Percentiles rank a stretch among this genome's conserved stretches.
phyloP scores from a whole-genome alignment of 2,888 invertebrate species.

The Zeuzera pyrina region DNA sequence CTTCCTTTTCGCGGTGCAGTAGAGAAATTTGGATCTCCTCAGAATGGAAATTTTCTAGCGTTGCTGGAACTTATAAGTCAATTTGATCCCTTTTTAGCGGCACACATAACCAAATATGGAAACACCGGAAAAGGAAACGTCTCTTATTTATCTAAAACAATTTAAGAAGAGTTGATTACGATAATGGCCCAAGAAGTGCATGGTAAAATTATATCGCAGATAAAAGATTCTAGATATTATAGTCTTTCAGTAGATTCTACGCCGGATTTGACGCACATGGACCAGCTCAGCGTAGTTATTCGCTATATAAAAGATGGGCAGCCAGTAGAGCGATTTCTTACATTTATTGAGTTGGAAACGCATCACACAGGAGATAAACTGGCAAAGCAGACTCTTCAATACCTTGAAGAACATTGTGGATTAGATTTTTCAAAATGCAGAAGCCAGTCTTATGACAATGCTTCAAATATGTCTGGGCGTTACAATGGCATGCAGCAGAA shows the following conservation, averaged over 20 bases:
- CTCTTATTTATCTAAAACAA: neutral
- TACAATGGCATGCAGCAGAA: neutral
- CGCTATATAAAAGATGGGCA: neutral
- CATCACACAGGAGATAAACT: neutral
- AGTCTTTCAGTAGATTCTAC: neutral
- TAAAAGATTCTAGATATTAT: neutral
- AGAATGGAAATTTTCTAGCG: slow-evolving; percentile 7
- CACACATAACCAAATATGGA: slow-evolving; percentile 1
- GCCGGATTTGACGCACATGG: neutral
- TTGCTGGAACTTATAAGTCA: slow-evolving; percentile 2
- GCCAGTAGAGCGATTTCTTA: neutral
- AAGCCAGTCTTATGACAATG: neutral
- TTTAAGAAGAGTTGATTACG: neutral
- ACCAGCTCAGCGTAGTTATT: neutral
- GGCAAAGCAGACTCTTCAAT: too few species aligned
- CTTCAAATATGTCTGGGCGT: neutral
- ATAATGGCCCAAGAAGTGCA: neutral
- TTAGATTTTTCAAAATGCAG: neutral
- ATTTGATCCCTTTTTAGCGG: slow-evolving; percentile 4
- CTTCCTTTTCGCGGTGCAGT: slow-evolving; percentile 8
- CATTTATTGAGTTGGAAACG: neutral
- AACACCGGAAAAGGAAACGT: neutral
- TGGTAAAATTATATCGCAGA: neutral
- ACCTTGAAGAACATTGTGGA: neutral
- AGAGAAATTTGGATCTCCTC: slow-evolving; percentile 12